Conservation (phyloP, 2,113 vertebrate species). For the Tragelaphus buxtoni region DNA sequence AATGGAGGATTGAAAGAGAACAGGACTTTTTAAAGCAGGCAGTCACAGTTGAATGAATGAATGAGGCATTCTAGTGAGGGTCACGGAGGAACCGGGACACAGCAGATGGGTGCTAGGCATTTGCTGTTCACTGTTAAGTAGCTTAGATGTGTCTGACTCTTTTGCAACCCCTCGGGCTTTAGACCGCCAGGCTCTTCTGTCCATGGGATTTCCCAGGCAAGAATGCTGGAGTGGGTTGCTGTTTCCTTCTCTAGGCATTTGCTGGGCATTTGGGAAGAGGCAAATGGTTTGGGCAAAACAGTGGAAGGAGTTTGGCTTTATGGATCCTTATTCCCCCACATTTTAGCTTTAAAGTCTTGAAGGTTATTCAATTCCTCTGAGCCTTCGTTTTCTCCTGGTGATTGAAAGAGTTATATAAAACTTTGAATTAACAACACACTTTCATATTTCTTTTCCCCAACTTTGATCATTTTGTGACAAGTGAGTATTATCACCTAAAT, state of each 20-base stretch:
- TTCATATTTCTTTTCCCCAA: background rate
- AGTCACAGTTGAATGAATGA: background rate
- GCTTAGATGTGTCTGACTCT: background rate
- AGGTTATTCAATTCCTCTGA: background rate
- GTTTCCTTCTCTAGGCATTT: background rate
- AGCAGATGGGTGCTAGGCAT: background rate
- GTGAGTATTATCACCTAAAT: background rate
- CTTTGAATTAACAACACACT: background rate
- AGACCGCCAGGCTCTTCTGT: background rate
- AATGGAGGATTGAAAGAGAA: background rate
- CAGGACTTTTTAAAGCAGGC: background rate
- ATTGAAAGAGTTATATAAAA: background rate
- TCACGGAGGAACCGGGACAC: fast-evolving
- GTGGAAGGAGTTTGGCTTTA: background rate
- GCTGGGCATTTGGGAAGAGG: background rate
- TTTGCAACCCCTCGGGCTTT: background rate
- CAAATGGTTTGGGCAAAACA: background rate
- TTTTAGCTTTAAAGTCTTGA: background rate
- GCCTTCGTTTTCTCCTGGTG: background rate
- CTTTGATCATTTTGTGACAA: background rate
- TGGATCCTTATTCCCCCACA: background rate
- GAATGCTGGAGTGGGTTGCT: background rate
- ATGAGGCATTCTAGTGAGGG: background rate
- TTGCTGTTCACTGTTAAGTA: background rate
- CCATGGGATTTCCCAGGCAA: background rate